Evolutionary conservation across 2,888 invertebrate genomes (phyloP).

Genomic region (Bedellia somnulentella): DNA sequence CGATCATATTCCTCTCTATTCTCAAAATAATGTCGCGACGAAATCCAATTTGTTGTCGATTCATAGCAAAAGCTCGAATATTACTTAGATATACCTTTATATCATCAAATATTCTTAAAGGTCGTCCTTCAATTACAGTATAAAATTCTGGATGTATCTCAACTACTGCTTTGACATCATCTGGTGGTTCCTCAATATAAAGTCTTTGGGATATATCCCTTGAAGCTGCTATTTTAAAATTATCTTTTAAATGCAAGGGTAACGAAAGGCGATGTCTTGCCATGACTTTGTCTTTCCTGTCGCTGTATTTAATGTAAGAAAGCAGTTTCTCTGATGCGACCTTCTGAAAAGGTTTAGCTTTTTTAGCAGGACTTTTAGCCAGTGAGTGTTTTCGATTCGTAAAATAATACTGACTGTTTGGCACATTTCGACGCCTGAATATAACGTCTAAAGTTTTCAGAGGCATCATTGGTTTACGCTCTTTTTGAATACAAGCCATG

Average conservation of each 20-base stretch:
- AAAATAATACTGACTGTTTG: slow-evolving; percentile 49
- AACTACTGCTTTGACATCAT: slow-evolving; percentile 59
- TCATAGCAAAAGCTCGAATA: slow-evolving; percentile 48
- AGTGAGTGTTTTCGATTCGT: slow-evolving; percentile 37
- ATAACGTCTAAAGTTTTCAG: slow-evolving; percentile 44
- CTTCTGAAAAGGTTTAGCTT: slow-evolving; percentile 27
- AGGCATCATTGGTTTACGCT: slow-evolving; percentile 41
- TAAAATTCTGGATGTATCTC: slow-evolving; percentile 70
- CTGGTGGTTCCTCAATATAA: slow-evolving; percentile 56
- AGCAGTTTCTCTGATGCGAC: slow-evolving; percentile 43
- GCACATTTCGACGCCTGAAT: slow-evolving; percentile 44
- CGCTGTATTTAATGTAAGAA: slow-evolving; percentile 48
- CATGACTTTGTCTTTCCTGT: slow-evolving; percentile 33
- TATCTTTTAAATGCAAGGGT: slow-evolving; percentile 40
- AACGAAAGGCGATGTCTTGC: slow-evolving; percentile 22
- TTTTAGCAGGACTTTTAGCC: slow-evolving; percentile 14
- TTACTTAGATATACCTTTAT: slow-evolving; percentile 60
- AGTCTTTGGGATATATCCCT: slow-evolving; percentile 60
- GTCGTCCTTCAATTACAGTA: slow-evolving; percentile 62
- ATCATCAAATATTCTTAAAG: slow-evolving; percentile 60
- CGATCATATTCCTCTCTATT: slow-evolving; percentile 28
- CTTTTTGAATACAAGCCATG: slow-evolving; percentile 32
- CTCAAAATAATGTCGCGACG: slow-evolving; percentile 39
- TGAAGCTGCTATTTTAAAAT: slow-evolving; percentile 37
- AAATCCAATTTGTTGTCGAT: slow-evolving; percentile 50